Conservation (phyloP, 1,140 invertebrate species). For the Gerris buenoi region DNA sequence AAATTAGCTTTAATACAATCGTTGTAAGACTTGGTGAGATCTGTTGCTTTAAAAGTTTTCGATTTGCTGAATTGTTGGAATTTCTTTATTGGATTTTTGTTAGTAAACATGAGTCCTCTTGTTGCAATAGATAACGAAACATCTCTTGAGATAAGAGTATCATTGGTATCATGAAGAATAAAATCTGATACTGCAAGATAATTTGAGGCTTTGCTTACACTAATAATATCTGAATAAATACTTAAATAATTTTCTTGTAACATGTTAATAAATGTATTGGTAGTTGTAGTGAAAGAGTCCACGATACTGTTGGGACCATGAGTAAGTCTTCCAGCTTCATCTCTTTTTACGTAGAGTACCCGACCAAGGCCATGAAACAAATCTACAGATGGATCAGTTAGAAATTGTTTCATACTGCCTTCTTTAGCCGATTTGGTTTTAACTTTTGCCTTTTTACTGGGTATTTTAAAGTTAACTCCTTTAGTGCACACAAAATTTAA, state of each 20-base stretch:
- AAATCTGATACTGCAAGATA: conserved; percentile 7
- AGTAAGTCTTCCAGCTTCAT: conserved; percentile 5
- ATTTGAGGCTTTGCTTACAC: conserved; percentile 3
- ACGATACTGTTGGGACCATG: conserved; percentile 6
- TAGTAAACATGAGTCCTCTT: background rate
- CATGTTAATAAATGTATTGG: conserved; percentile 12
- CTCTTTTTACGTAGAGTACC: conserved; percentile 11
- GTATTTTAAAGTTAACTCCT: background rate
- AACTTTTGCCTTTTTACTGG: background rate
- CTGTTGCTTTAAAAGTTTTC: background rate
- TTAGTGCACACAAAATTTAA: conserved; percentile 5
- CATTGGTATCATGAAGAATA: conserved; percentile 2
- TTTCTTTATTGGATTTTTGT: conserved; percentile 3
- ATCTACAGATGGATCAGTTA: conserved; percentile 8
- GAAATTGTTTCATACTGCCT: conserved; percentile 1
- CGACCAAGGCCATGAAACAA: conserved; percentile 14
- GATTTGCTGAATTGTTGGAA: conserved; percentile 10
- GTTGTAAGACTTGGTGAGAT: background rate
- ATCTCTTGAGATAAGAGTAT: background rate
- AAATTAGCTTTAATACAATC: background rate
- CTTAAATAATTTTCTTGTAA: conserved; percentile 13
- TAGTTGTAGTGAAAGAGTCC: conserved; percentile 6
- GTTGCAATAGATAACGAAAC: conserved; percentile 2
- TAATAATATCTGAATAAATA: conserved; percentile 11
- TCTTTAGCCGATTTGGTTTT: background rate